Percentiles rank a stretch among this genome's conserved stretches.
Evolutionary conservation across 37 sponge, comb jelly and placozoan genomes (phyloP).

Genomic region (Haliclona indistincta): DNA sequence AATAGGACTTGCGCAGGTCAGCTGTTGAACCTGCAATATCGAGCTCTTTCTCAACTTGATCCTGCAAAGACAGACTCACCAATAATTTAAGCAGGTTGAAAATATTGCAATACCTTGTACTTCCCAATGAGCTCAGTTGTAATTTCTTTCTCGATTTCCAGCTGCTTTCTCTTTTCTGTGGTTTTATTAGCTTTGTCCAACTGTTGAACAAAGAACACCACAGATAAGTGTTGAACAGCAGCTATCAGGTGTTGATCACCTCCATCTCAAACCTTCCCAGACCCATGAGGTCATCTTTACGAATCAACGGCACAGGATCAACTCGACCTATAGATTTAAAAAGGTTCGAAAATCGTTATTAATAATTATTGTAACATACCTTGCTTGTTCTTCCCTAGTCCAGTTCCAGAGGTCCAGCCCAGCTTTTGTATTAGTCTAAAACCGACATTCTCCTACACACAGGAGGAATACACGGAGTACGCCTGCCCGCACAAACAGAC

Average conservation of each 20-base stretch:
- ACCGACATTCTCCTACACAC: slow-evolving; percentile 73
- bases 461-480: slow-evolving; percentile 22
- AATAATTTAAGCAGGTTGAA: not conserved
- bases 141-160: slow-evolving; percentile 84
- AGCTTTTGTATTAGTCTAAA: slow-evolving; percentile 76
- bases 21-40: slow-evolving; percentile 44
- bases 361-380: slow-evolving; percentile 22
- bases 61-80: not conserved
- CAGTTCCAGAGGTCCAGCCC: slow-evolving; percentile 80
- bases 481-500: slow-evolving; percentile 31
- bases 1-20: slow-evolving; percentile 78
- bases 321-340: slow-evolving; percentile 46
- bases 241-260: slow-evolving; percentile 30
- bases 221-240: not conserved
- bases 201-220: slow-evolving; percentile 15
- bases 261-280: slow-evolving; percentile 78
- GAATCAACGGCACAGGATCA: slow-evolving; percentile 71
- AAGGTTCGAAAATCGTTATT: not conserved
- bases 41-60: slow-evolving; percentile 10
- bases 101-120: slow-evolving; percentile 42
- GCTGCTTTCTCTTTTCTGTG: slow-evolving; percentile 78
- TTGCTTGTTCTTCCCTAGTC: slow-evolving; percentile 77
- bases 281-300: slow-evolving; percentile 83
- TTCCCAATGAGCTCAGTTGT: slow-evolving; percentile 70
- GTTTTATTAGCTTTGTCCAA: slow-evolving; percentile 78